Evolutionary conservation across 1,140 invertebrate genomes (phyloP), one percentile per base, ranked within the genome.

Genomic region (Brachionus manjavacas): DNA sequence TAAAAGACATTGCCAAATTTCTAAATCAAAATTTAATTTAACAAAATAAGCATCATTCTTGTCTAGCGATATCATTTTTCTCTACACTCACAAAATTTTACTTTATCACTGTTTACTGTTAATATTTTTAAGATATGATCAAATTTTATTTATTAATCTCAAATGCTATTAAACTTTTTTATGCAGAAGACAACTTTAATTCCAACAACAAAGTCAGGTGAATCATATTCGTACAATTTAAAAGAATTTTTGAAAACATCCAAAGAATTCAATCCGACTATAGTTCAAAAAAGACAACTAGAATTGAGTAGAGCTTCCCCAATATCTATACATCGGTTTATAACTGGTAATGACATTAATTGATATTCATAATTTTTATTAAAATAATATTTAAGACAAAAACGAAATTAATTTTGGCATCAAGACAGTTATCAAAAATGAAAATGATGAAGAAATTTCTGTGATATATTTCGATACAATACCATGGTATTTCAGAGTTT

Each of bases 401-500:
- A 81, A 81, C 20, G 81, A 46, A 39, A 52, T 35, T 52, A 68
- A 83, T 70, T 68, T 68, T 55, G 81, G 81, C 12, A 46, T 83
- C 2, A 83, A 83, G 43, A 83, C 81, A 23, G 14, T 49, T 23
- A 68, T 83, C 16, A 85, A 72, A 84, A 72, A 68, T 52, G 25
- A 85, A 43, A 35, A 55, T 20, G 41, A 84, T 46, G 41, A 68
- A 55, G 6, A 85, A 16, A 64, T 91, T 1, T 88, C 88, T 11
- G 86, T 91, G 11, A 87, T 91, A 4, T 92, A 92, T 86, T 88
- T 92, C 86, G 92, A 92, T 85, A 87, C 90, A 7, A 87, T 92
- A 35, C 96, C 97, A 1, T 98, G 96, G 96, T 98, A 94, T 91
- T 91, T 98, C 9, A 93, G 95, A 66, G 92, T 96, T 83, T 97